These are phyloP conservation scores for Caenorhabditis japonica DNA, from an alignment of 2,888 invertebrate genomes.

Conservation along the genomic window DNA sequence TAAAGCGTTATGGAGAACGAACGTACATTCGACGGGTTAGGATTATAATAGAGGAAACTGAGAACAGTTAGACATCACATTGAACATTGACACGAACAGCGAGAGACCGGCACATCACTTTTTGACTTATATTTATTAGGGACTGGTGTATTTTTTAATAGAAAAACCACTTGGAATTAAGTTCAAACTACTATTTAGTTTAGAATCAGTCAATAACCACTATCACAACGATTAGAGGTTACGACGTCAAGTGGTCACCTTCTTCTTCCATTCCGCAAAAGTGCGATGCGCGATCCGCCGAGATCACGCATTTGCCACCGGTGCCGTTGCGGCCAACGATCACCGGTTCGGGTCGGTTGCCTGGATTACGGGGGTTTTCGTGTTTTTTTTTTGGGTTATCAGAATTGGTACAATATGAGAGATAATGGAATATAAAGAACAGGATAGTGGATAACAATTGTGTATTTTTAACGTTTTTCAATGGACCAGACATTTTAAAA, in stretches of 20 bases:
- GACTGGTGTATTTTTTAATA: constrained; percentile 2
- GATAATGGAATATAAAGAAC: neutral
- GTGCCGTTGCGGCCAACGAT: constrained; percentile 56
- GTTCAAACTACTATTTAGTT: no score
- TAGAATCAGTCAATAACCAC: neutral
- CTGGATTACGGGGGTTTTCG: constrained; percentile 5
- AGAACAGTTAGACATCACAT: no score
- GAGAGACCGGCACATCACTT: no score
- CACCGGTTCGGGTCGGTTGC: constrained; percentile 47
- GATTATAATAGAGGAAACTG: no score
- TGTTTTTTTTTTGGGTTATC: neutral
- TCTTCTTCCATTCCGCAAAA: constrained; percentile 76
- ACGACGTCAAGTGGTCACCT: constrained; percentile 44
- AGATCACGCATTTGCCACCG: constrained; percentile 75
- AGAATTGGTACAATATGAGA: neutral
- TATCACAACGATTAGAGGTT: constrained; percentile 18
- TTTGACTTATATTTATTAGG: no score
- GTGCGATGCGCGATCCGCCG: constrained; percentile 76
- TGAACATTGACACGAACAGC: no score
- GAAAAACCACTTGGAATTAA: constrained; percentile 17
- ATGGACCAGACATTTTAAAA: neutral
- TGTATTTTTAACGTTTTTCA: neutral
- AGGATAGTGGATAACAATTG: neutral
- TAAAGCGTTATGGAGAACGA: no score
- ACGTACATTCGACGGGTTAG: no score